Conservation (phyloP, 2,888 invertebrate species). For the Microchrysa polita region DNA sequence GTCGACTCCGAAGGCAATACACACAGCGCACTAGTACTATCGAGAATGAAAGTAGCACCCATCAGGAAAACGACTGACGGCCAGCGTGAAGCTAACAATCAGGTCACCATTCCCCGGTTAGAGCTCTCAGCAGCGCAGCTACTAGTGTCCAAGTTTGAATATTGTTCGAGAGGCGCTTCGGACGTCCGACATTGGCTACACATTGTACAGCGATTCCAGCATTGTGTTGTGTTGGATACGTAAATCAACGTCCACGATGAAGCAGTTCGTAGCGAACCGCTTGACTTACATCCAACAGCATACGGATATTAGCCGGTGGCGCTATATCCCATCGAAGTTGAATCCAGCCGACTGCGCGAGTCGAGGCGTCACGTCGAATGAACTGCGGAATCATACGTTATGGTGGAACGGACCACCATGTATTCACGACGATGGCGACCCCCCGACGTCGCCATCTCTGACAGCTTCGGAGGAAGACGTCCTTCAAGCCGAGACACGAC, state of each 20-base stretch:
- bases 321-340: slow-evolving; percentile 21
- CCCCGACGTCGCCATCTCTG: too few relatives aligned
- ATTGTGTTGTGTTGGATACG: not conserved
- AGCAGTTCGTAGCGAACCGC: not conserved
- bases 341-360: slow-evolving; percentile 13
- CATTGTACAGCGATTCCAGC: too few relatives aligned
- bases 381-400: slow-evolving; percentile 40
- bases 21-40: too few relatives aligned
- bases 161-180: too few relatives aligned
- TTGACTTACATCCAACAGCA: not conserved
- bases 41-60: not conserved
- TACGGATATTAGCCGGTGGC: not conserved
- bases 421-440: slow-evolving; percentile 15
- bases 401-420: slow-evolving; percentile 45
- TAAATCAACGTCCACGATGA: not conserved
- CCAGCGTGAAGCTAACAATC: not conserved
- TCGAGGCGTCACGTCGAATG: slow-evolving; percentile 23
- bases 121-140: not conserved
- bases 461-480: too few relatives aligned
- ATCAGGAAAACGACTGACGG: not conserved
- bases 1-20: too few relatives aligned
- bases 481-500: too few relatives aligned
- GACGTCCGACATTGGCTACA: too few relatives aligned
- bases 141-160: too few relatives aligned
- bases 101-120: slow-evolving; percentile 13